Percentiles rank a stretch among this genome's conserved stretches.
Conservation (phyloP, 2,113 vertebrate species). For the Ochotona curzoniae region DNA sequence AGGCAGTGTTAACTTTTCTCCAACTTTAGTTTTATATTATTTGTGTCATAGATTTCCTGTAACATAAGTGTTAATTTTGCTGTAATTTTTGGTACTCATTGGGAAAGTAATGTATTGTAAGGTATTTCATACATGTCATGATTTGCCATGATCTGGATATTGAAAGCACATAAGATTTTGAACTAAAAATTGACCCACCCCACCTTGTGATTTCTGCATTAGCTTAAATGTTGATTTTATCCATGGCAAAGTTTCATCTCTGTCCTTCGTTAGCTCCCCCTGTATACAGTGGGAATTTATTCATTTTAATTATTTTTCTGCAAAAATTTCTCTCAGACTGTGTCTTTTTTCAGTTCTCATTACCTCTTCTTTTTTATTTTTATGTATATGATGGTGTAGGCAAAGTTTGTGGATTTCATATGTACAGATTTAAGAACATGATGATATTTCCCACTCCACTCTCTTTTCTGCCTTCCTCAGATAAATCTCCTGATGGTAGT, state of each 20-base stretch:
- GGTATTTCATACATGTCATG: constrained; percentile 99
- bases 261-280: not conserved
- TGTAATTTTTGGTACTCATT: constrained; percentile 99
- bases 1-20: constrained; percentile 97
- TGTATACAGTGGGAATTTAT: not conserved
- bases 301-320: constrained; percentile 8
- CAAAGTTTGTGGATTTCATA: too few species aligned
- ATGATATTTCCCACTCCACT: too few species aligned
- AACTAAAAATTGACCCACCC: constrained; percentile 92
- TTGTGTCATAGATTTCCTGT: constrained; percentile 99
- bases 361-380: too few species aligned
- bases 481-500: not conserved
- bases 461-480: not conserved
- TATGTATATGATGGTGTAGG: too few species aligned
- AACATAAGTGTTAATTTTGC: constrained; percentile 99
- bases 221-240: constrained; percentile 29
- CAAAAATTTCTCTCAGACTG: not conserved
- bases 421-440: too few species aligned
- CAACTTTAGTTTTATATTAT: constrained; percentile 99
- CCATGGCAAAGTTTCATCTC: not conserved
- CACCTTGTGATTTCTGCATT: not conserved
- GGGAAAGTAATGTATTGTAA: constrained; percentile 99
- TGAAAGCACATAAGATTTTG: constrained; percentile 95
- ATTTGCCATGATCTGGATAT: constrained; percentile 95
- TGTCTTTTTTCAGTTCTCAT: not conserved